Base-by-base conservation (phyloP, 2,113 vertebrate genomes). In the Myxocyprinus asiaticus region DNA sequence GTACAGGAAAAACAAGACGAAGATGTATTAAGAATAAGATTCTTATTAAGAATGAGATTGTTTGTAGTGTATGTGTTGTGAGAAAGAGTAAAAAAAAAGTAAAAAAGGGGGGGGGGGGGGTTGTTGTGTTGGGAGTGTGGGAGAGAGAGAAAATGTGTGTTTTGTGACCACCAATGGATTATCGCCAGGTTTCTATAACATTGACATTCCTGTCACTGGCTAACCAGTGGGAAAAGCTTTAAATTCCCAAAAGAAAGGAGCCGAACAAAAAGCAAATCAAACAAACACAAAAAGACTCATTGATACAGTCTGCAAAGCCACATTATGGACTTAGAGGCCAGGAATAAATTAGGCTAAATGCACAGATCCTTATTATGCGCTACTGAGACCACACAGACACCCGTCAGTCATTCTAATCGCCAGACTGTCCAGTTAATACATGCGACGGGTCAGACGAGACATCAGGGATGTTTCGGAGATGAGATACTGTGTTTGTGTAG, bases 161-260 rank as follows among this genome's bases (percentile, higher is more conserved):
- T 1, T 77, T 88, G 84, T 85, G 87, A 86, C 85, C 89, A 87
- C 87, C 80, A 68, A 85, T 93, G 92, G 91, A 91, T 82, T 76
- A 86, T 76, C 83, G 91, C 92, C 92, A 93, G 88, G 81, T 88
- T 82, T 89, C 91, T 89, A 91, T 81, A 82, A 73, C 89, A 93
- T 94, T 94, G 91, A 90, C 89, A 94, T 93, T 93, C 92, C 86
- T 85, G 90, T 93, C 93, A 93, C 92, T 92, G 88, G 86, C 87
- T 79, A 73, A 90, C 89, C 85, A 87, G 87, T 88, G 90, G 87
- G 78, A 90, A 91, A 85, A 85, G 77, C 87, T 86, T 92, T 92
- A 90, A 93, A 76, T 77, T 88, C 55, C 75, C 77, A 80, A 70
- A 33, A 81, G 65, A 70, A 81, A 85, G 87, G 78, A 83, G 77